A percentile compares a stretch with the other conserved stretches of the same genome.
These are phyloP conservation scores for Punctoribates punctum DNA, from an alignment of 2,888 invertebrate species.

Conservation along the genomic window DNA sequence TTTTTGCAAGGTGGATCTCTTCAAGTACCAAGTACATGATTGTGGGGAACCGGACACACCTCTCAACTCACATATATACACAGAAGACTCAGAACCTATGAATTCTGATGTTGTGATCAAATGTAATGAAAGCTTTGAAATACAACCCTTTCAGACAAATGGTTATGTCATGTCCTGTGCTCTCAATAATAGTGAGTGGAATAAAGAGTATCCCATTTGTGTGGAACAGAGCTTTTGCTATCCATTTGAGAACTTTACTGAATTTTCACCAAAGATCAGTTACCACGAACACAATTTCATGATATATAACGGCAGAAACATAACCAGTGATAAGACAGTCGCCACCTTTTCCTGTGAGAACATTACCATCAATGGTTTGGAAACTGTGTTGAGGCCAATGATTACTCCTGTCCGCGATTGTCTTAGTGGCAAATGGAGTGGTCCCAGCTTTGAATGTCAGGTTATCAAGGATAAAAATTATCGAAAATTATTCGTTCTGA, in stretches of 20 bases:
- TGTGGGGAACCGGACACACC: conserved; percentile 11
- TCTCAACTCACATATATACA: no score
- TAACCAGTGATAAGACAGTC: background rate
- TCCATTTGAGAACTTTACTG: background rate
- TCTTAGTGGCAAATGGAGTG: conserved; percentile 4
- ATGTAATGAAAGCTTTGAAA: conserved; percentile 4
- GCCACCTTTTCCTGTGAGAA: conserved; percentile 24
- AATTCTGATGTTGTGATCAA: no score
- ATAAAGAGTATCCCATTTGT: background rate
- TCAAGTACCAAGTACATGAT: background rate
- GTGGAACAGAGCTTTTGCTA: background rate
- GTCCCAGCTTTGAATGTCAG: background rate
- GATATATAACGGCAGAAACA: conserved; percentile 1
- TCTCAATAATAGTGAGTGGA: conserved; percentile 11
- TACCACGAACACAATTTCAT: conserved; percentile 44
- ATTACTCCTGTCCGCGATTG: background rate
- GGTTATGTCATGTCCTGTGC: background rate
- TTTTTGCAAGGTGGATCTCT: no score
- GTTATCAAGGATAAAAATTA: background rate
- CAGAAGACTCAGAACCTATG: no score
- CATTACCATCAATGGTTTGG: conserved; percentile 8
- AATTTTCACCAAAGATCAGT: background rate
- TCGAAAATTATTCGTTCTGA: no score
- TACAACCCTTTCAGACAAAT: background rate
- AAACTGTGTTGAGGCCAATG: background rate